Conservation (phyloP, 2,113 vertebrate genomes). For the Pollimyrus isidori region DNA sequence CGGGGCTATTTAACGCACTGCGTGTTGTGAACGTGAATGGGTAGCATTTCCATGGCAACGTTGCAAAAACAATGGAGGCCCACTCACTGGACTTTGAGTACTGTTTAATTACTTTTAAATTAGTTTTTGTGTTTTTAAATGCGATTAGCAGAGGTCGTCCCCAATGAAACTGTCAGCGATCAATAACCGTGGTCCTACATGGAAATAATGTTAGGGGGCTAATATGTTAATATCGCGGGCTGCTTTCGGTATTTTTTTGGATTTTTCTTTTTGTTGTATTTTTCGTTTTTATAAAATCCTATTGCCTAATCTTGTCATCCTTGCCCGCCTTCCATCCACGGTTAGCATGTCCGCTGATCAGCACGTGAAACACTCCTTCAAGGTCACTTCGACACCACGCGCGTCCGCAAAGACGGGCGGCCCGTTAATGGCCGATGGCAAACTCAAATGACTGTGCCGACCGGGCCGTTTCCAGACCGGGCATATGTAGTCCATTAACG, state of each 20-base stretch:
- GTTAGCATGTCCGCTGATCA: slow-evolving; percentile 29
- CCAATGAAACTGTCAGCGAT: background rate
- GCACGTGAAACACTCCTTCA: slow-evolving; percentile 35
- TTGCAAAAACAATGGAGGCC: background rate
- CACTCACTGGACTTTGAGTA: background rate
- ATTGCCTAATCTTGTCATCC: slow-evolving; percentile 21
- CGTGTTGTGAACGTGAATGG: background rate
- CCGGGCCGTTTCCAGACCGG: background rate
- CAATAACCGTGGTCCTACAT: background rate
- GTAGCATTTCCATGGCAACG: background rate
- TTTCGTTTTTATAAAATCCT: background rate
- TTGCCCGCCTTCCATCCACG: background rate
- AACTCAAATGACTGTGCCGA: background rate
- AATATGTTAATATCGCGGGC: background rate
- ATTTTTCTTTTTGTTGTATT: background rate
- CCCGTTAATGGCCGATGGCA: slow-evolving; percentile 18
- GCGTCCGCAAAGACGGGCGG: slow-evolving; percentile 25
- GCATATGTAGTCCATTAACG: background rate
- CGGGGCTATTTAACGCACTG: background rate
- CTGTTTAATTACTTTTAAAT: background rate
- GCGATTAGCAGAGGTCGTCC: slow-evolving; percentile 15
- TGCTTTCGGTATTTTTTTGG: background rate
- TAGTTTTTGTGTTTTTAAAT: background rate
- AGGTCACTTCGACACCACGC: slow-evolving; percentile 26
- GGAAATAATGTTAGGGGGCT: background rate